A percentile compares a stretch with the other conserved stretches of the same genome.
These are phyloP conservation scores for Thalassaphorura encarpata DNA, from an alignment of 1,140 invertebrate species.

Conservation along the genomic window DNA sequence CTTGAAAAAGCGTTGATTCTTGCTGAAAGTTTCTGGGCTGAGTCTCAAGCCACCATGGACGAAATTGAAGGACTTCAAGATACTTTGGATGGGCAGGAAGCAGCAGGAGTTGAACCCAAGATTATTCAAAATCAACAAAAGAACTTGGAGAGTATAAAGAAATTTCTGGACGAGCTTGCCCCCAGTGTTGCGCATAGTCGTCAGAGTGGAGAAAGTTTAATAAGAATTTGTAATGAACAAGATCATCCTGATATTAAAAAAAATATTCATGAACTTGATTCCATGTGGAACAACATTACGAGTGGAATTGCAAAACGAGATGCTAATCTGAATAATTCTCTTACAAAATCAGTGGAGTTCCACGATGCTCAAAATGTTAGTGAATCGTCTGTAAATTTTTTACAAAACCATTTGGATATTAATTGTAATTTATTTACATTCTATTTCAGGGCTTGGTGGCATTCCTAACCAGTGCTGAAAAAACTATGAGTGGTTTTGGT, in stretches of 20 bases:
- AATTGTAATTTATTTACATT: not conserved
- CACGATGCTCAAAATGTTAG: conserved; percentile 79
- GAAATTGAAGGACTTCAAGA: conserved; percentile 81
- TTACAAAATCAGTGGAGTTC: conserved; percentile 98
- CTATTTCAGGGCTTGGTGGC: conserved; percentile 63
- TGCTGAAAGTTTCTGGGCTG: conserved; percentile 92
- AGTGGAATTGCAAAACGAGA: conserved; percentile 84
- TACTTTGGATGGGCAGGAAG: conserved; percentile 73
- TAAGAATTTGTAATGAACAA: conserved; percentile 85
- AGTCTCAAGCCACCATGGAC: conserved; percentile 76
- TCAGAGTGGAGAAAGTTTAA: conserved; percentile 78
- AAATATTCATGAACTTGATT: conserved; percentile 90
- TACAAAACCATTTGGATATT: too few species aligned
- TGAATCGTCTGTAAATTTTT: not conserved
- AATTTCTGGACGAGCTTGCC: conserved; percentile 71
- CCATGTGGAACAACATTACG: conserved; percentile 87
- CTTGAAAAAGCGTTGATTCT: conserved; percentile 78
- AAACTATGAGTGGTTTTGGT: conserved; percentile 72
- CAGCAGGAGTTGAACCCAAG: conserved; percentile 80
- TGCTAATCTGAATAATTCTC: conserved; percentile 89
- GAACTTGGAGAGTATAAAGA: conserved; percentile 81
- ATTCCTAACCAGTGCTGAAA: conserved; percentile 82
- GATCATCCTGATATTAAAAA: conserved; percentile 97
- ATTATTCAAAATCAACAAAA: conserved; percentile 92
- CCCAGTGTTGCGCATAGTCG: conserved; percentile 65